These are phyloP conservation scores for Arbacia lixula DNA, from an alignment of 53 echinoderm and acorn worm species.

Conservation along the genomic window DNA sequence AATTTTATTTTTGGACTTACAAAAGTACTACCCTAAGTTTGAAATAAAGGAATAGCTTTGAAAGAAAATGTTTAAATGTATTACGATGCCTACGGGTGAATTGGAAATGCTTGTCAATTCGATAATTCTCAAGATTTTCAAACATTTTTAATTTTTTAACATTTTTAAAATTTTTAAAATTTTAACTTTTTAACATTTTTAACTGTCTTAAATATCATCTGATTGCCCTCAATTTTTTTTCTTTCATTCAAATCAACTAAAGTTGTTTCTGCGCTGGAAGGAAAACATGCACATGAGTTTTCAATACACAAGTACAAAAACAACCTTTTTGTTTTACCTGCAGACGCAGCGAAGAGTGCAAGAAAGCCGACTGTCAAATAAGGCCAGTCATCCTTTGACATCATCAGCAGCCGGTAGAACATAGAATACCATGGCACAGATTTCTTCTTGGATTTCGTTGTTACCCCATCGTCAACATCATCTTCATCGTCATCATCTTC, in stretches of 20 bases:
- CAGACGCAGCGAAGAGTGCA: constrained; percentile 61
- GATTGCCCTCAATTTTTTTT: too few species aligned
- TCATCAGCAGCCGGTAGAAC: constrained; percentile 53
- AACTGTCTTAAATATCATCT: background rate
- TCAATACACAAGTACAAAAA: too few species aligned
- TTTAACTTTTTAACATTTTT: background rate
- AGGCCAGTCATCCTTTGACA: constrained; percentile 67
- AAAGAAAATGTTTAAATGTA: too few species aligned
- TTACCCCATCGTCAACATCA: background rate
- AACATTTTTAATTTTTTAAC: background rate
- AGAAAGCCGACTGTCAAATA: constrained; percentile 65
- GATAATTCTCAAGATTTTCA: too few species aligned
- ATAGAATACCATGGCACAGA: background rate
- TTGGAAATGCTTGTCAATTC: too few species aligned
- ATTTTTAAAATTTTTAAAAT: background rate
- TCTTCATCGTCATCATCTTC: constrained; percentile 36
- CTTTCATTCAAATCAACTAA: background rate
- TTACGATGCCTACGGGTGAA: too few species aligned
- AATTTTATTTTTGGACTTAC: too few species aligned
- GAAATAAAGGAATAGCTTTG: too few species aligned
- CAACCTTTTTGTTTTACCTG: constrained; percentile 51
- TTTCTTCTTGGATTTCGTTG: constrained; percentile 41
- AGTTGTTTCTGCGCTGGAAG: too few species aligned
- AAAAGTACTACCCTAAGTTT: too few species aligned
- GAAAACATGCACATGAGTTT: too few species aligned